Base-by-base conservation (phyloP, 2,888 invertebrate genomes). In the Scelioninae gen. 1 region DNA sequence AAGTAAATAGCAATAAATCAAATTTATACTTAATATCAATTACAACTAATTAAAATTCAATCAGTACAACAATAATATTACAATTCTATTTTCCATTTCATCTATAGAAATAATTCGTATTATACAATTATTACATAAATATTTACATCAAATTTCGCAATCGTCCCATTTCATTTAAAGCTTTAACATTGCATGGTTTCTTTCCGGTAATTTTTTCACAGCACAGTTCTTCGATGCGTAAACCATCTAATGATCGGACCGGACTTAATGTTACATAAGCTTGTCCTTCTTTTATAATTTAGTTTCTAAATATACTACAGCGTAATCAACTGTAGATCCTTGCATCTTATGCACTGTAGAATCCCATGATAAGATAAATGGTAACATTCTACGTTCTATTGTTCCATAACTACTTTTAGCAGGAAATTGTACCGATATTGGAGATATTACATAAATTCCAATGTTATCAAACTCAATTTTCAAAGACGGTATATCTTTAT, bases 121-220 rank as follows among this genome's bases (percentile, higher is more conserved):
- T 34, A 34, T 34, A 34, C 8, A 34, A 7, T 7, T 34, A 34
- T 7, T 34, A 34, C 34, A 34, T 34, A 34, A 34, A 7, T 7
- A 34, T 34, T 34, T 34, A 34, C 34, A 34, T 23, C 5, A n/a
- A n/a, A n/a, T n/a, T n/a, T n/a, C n/a, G n/a, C n/a, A n/a, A n/a
- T n/a, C n/a, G n/a, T n/a, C n/a, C 51, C 16, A 51, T 51, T 15
- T 51, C 23, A 15, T 51, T 16, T 16, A 51, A 51, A 51, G 16
- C 51, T 51, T 51, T 51, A 51, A 10, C 31, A 56, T 56, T 32
- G 56, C 34, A 56, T 10, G 13, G 56, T 56, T 56, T 32, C 34
- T 34, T 34, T 34, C 34, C 34, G 34, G 56, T 56, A 7, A 34
- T 5, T 34, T 34, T 34, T 8, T 56, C 16, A 40, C 58, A 58